These are phyloP conservation scores for Drosophila recens DNA, from an alignment of 2,888 invertebrate genomes.

Conservation along the genomic window DNA sequence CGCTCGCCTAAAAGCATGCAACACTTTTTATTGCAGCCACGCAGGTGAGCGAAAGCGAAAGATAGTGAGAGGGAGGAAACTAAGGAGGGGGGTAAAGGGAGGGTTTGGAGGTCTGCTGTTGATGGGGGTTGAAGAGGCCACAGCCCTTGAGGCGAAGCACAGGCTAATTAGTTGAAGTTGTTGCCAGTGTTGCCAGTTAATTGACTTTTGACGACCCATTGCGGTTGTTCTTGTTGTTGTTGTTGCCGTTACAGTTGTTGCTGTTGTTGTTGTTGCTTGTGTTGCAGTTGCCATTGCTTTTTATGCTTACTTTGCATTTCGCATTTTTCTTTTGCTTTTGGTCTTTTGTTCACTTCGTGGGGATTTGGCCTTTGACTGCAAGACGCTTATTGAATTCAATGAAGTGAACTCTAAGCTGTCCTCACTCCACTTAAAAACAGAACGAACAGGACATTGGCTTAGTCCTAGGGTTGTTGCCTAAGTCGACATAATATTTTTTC, in stretches of 20 bases:
- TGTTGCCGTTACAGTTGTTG: conserved; percentile 5
- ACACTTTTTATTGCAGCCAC: conserved; percentile 30
- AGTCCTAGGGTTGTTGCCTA: conserved; percentile 21
- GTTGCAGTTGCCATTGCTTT: conserved; percentile 48
- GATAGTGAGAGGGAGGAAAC: neutral
- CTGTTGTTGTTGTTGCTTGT: conserved; percentile 11
- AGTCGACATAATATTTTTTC: conserved; percentile 33
- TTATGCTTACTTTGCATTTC: conserved; percentile 41
- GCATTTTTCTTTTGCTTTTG: conserved; percentile 10
- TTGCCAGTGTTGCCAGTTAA: conserved; percentile 75
- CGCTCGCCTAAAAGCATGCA: conserved; percentile 51
- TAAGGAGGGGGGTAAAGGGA: too few species aligned
- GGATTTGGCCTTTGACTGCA: conserved; percentile 45
- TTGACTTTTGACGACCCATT: conserved; percentile 74
- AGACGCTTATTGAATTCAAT: conserved; percentile 70
- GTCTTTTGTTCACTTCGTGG: conserved; percentile 17
- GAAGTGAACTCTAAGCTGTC: conserved; percentile 66
- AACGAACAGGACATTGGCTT: conserved; percentile 9
- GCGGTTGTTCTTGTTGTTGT: conserved; percentile 44
- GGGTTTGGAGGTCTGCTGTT: neutral
- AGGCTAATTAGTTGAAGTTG: conserved; percentile 76
- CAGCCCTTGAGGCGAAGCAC: conserved; percentile 60
- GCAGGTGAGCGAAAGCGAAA: neutral
- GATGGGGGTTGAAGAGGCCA: conserved; percentile 36
- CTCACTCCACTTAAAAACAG: conserved; percentile 25